phyloP scores from a whole-genome alignment of 1,140 invertebrate species.

The Pogonognathellus flavescens region DNA sequence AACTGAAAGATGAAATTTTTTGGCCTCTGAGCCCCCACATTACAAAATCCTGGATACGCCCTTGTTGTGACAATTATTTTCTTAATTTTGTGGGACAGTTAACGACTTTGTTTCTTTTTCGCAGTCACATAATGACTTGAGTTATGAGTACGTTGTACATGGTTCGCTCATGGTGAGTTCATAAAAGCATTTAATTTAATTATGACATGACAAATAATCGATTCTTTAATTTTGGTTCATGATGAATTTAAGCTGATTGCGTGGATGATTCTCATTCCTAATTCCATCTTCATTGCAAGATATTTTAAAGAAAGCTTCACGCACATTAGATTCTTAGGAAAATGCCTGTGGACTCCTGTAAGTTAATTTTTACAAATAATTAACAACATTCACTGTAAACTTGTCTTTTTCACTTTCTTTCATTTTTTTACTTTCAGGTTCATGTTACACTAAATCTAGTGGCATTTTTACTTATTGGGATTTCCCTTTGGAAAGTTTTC shows the following conservation, averaged over 20 bases:
- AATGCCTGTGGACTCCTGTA: conserved; percentile 10
- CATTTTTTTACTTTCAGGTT: background rate
- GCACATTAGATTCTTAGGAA: background rate
- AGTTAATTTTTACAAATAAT: no score
- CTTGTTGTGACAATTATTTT: no score
- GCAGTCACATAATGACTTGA: background rate
- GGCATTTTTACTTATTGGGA: background rate
- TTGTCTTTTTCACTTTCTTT: no score
- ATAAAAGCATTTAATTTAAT: background rate
- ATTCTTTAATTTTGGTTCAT: no score
- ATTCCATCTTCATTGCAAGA: conserved; percentile 36
- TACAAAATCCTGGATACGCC: no score
- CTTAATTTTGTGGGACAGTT: no score
- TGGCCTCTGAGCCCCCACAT: no score
- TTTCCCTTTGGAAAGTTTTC: background rate
- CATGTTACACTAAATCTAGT: background rate
- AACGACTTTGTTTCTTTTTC: background rate
- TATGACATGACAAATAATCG: background rate
- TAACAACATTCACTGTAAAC: no score
- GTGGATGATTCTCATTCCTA: conserved; percentile 36
- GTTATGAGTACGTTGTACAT: background rate
- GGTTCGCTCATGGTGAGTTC: background rate
- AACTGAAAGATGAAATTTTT: no score
- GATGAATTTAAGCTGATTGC: no score
- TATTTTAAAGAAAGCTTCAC: conserved; percentile 50